Conservation (phyloP, 2,113 vertebrate species). For the Aphyosemion australe region DNA sequence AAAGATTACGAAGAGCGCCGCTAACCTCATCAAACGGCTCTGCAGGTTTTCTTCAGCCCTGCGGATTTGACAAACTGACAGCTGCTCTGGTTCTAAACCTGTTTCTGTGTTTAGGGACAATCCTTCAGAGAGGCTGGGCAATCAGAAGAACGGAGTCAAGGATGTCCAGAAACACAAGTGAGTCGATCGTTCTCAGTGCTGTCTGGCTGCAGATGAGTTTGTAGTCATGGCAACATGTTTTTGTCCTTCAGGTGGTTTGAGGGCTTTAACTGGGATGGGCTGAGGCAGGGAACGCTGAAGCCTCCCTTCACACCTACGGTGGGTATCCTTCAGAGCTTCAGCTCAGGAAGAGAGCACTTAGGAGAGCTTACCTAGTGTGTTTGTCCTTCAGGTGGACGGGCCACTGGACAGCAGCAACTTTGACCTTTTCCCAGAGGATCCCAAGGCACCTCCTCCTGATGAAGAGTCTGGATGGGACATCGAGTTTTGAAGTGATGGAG, state of each 20-base stretch:
- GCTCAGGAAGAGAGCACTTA: neutral
- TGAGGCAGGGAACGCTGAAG: constrained; percentile 70
- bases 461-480: constrained; percentile 79
- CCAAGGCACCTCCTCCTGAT: constrained; percentile 69
- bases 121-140: constrained; percentile 75
- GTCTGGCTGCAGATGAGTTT: neutral
- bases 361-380: neutral
- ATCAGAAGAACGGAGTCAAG: constrained; percentile 77
- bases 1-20: no score
- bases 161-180: constrained; percentile 83
- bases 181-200: constrained; percentile 5
- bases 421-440: constrained; percentile 75
- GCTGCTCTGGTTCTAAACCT: neutral
- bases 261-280: constrained; percentile 81
- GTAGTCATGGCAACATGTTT: constrained; percentile 20
- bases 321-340: constrained; percentile 4
- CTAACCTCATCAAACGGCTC: no score
- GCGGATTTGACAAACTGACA: no score
- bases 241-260: constrained; percentile 80
- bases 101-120: constrained; percentile 67
- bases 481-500: constrained; percentile 58
- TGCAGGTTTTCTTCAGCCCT: no score
- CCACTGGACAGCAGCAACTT: constrained; percentile 80
- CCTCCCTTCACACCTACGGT: constrained; percentile 72
- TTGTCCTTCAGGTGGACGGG: constrained; percentile 62